A percentile compares a stretch with the other conserved stretches of the same genome.
These are phyloP conservation scores for Enteromius thamalakanensis DNA, from an alignment of 2,797 vertebrate genomes.

Conservation along the genomic window DNA sequence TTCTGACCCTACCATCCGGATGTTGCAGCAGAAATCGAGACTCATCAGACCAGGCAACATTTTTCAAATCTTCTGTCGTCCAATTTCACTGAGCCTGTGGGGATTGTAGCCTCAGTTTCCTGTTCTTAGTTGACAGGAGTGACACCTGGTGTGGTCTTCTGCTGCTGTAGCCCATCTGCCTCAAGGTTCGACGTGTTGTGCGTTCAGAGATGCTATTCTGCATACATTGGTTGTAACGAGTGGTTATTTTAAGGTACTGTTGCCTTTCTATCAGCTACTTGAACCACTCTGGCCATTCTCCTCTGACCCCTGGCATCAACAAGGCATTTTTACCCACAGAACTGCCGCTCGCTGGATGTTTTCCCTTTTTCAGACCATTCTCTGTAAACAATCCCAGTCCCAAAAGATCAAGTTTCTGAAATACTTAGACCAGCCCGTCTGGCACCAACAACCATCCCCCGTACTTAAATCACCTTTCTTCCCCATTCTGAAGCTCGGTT, in stretches of 20 bases:
- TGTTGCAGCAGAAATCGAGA: conserved; percentile 42
- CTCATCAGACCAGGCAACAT: neutral
- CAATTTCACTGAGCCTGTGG: neutral
- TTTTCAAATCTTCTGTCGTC: neutral
- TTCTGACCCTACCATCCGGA: conserved; percentile 51
- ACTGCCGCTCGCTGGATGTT: too few relatives aligned
- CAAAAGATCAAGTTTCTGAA: too few relatives aligned
- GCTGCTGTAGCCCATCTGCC: too few relatives aligned
- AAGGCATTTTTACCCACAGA: conserved; percentile 19
- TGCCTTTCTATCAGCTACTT: conserved; percentile 32
- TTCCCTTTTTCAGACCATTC: too few relatives aligned
- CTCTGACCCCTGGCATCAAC: conserved; percentile 50
- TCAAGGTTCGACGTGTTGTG: too few relatives aligned
- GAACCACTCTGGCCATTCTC: conserved; percentile 40
- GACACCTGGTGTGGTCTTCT: too few relatives aligned
- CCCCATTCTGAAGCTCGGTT: too few relatives aligned
- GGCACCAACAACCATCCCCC: too few relatives aligned
- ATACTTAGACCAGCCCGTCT: too few relatives aligned
- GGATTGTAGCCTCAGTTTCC: neutral
- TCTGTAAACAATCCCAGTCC: too few relatives aligned
- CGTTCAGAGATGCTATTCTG: too few relatives aligned
- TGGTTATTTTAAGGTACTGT: neutral
- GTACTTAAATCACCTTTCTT: too few relatives aligned
- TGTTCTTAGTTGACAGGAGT: neutral
- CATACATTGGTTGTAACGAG: neutral